Percentiles rank a stretch among this genome's conserved stretches.
Conservation (phyloP, 1,140 invertebrate genomes). For the Drosophila melanogaster region Release_6_plus_ISO1_MT NT_033777.3:4880001-4880500, state of each 20-base stretch:
- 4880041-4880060: slow-evolving; percentile 26
- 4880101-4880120: slow-evolving; percentile 18
- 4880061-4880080: slow-evolving; percentile 52
- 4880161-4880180: slow-evolving; percentile 79
- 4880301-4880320: slow-evolving; percentile 68
- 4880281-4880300: slow-evolving; percentile 63
- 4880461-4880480: slow-evolving; percentile 62
- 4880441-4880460: slow-evolving; percentile 73
- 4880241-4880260: slow-evolving; percentile 21
- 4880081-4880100: slow-evolving; percentile 56
- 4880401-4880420: slow-evolving; percentile 72
- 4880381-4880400: slow-evolving; percentile 48
- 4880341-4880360: slow-evolving; percentile 82
- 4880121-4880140: slow-evolving; percentile 36
- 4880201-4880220: slow-evolving; percentile 39
- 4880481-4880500: slow-evolving; percentile 68
- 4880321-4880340: slow-evolving; percentile 54
- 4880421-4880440: slow-evolving; percentile 66
- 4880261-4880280: slow-evolving; percentile 82
- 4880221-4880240: slow-evolving; percentile 33
- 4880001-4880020: slow-evolving; percentile 32
- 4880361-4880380: slow-evolving; percentile 43
- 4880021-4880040: slow-evolving; percentile 49
- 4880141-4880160: slow-evolving; percentile 19
- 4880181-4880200: slow-evolving; percentile 75